phyloP scores from a whole-genome alignment of 2,888 invertebrate species.

The Lampropteryx suffumata region DNA sequence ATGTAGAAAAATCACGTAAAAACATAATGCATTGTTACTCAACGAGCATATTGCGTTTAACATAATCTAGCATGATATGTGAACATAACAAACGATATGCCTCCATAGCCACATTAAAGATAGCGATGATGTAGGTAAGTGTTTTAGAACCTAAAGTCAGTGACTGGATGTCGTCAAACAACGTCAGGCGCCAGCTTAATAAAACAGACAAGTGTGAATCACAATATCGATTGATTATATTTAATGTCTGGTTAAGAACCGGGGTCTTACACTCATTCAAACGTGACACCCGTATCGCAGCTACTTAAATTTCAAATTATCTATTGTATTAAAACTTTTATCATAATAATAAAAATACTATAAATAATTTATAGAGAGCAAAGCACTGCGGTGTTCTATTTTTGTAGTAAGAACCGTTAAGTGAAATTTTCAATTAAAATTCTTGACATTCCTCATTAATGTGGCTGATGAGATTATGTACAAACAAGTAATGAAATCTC shows the following conservation, averaged over 20 bases:
- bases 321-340: neutral
- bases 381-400: too few relatives aligned
- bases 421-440: neutral
- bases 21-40: conserved; percentile 1
- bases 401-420: neutral
- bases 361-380: too few relatives aligned
- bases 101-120: neutral
- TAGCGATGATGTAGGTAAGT: conserved; percentile 60
- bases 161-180: conserved; percentile 42
- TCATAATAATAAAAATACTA: neutral
- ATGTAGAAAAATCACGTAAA: neutral
- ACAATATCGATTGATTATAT: conserved; percentile 35
- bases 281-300: conserved; percentile 6
- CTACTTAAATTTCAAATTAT: conserved; percentile 6
- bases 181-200: conserved; percentile 14
- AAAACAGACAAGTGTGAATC: conserved; percentile 52
- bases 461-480: too few relatives aligned
- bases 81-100: neutral
- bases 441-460: neutral
- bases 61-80: neutral
- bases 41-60: neutral
- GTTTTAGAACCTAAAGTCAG: conserved; percentile 37
- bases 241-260: conserved; percentile 5
- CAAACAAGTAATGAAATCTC: too few relatives aligned
- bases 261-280: conserved; percentile 10